Percentiles rank a stretch among this genome's conserved stretches.
These are phyloP conservation scores for Pituophis catenifer DNA, from an alignment of 2,113 vertebrate species.

Conservation along the genomic window DNA sequence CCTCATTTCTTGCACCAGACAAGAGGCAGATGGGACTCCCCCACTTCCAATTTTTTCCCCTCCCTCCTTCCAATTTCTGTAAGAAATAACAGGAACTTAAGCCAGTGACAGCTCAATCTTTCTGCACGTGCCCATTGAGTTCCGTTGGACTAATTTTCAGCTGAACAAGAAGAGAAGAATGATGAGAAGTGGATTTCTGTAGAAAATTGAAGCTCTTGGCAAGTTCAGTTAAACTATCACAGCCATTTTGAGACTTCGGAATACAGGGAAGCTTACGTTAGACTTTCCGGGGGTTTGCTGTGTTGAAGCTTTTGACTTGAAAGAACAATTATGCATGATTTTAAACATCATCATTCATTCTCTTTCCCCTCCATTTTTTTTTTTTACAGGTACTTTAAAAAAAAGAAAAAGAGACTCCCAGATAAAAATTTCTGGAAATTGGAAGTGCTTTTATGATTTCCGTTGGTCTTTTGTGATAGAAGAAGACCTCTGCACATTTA, in stretches of 20 bases:
- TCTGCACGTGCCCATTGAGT: not conserved
- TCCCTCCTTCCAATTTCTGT: not conserved
- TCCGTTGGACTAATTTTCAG: not conserved
- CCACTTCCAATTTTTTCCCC: not conserved
- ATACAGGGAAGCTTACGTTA: not conserved
- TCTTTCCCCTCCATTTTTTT: slow-evolving; percentile 10
- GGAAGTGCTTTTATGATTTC: slow-evolving; percentile 61
- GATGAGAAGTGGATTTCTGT: not conserved
- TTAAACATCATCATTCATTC: not conserved
- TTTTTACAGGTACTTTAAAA: slow-evolving; percentile 63
- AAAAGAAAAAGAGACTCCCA: slow-evolving; percentile 60
- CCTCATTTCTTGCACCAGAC: not conserved
- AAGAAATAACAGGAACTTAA: not conserved
- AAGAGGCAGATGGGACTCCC: not conserved
- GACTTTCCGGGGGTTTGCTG: not conserved
- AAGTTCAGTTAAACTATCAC: not conserved
- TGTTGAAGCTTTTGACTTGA: not conserved
- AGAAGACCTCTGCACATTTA: slow-evolving; percentile 70
- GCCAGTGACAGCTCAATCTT: not conserved
- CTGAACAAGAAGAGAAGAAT: not conserved
- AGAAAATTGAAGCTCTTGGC: not conserved
- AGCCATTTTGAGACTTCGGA: not conserved
- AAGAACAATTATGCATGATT: not conserved
- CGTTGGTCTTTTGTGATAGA: slow-evolving; percentile 65
- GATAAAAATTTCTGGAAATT: slow-evolving; percentile 63